Base-by-base conservation (phyloP, 2,888 invertebrate species). In the Pantelozetes paolii region DNA sequence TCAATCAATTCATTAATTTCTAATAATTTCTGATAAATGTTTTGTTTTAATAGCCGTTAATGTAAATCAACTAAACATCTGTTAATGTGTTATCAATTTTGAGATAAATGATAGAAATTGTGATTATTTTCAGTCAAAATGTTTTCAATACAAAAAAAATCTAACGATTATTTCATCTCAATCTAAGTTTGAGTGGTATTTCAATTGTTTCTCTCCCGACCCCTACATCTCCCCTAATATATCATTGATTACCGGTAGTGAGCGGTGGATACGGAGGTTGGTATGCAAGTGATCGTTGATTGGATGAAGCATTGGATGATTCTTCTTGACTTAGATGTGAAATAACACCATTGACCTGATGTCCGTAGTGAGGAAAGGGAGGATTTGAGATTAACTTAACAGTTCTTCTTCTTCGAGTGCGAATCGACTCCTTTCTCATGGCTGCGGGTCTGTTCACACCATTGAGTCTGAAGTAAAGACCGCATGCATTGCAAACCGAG, bases 351-450 rank as follows among this genome's bases (percentile, higher is more conserved):
- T 20, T 26, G 15, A 9, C 6, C 15, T 6, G 11, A 26, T 9
- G 57, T 26, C 26, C 26, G 57, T 59, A 26, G 26, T 59, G 57
- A 23, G 8, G 5, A 20, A 59, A 59, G 8, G 57, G 26, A 20
- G 8, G 20, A 50, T 50, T 50, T n/a, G n/a, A n/a, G n/a, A n/a
- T n/a, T n/a, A n/a, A n/a, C n/a, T n/a, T n/a, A n/a, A n/a, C n/a
- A n/a, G 73, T 73, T 32, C 73, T 28, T 11, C 73, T 9, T 30
- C 50, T 28, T 30, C 73, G 42, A 8, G 73, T 73, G 8, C 73
- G 67, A 9, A 73, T 73, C n/a, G 73, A 67, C 45, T 73, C 73
- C 48, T 73, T 73, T 1, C 73, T 42, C 73, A 73, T 73, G n/a
- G 73, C 67, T 11, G 50, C 73, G n/a, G 73, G 73, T 32, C 73